Base-by-base conservation (phyloP, 2,113 vertebrate species). In the Crotalus horridus region DNA sequence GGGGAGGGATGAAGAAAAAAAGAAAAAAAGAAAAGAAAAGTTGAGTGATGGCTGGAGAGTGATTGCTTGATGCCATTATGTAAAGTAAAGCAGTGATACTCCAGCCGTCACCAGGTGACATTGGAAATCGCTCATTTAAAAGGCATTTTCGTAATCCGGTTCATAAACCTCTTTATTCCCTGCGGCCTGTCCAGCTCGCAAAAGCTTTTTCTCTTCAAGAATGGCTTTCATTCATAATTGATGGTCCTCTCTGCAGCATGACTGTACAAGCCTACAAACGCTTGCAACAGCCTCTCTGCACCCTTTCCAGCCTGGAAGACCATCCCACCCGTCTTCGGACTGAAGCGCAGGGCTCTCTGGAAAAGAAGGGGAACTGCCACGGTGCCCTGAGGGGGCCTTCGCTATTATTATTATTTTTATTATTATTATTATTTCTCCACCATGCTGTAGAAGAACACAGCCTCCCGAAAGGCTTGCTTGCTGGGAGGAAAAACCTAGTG, bases 151-250 rank as follows among this genome's bases (percentile, higher is more conserved):
- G 39, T 39, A 20, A 33, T 54, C 69, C 39, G 1, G 48, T 24
- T 54, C 46, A 21, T 81, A 24, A 24, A 17, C 58, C 54, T n/a
- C 20, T 59, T 43, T 29, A 29, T 64, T 29, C 81, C 81, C 43
- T 59, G 15, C 15, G 46, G 81, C 20, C 39, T 85, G 39, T 29
- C 74, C 90, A 6, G 81, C 69, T 43, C 59, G 91, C 0, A 6
- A 23, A 0, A 87, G 86, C 74, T 91, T 95, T 53, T 94, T 46
- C 74, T 93, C 90, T 93, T 89, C 90, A 93, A 90, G 94, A 96
- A 94, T 92, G 91, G 94, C 91, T 96, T 94, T 95, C 90, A 94
- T 81, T 92, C 95, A 29, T 54, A n/a, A 0, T 4, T 12, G 85
- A 92, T 92, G 46, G 23, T 88, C 87, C 90, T 93, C 59, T 90